Evolutionary conservation across 2,797 vertebrate species (phyloP), one percentile per base, ranked within the genome.

Genomic region (Lacerta viridis): DNA sequence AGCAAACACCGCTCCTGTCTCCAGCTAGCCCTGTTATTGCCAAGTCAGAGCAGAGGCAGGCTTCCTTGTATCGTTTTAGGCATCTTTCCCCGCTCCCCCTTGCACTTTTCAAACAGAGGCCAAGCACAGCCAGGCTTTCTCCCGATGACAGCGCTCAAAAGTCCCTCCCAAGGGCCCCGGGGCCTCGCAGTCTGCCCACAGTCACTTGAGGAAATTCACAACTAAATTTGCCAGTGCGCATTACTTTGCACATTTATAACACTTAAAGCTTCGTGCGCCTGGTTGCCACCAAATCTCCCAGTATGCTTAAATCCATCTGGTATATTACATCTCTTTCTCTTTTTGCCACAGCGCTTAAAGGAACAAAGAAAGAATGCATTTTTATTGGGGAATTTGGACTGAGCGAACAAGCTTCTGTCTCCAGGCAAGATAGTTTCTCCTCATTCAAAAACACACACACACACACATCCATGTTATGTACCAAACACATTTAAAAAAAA

Each of bases 271-370:
- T 43, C 25, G 20, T 23, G 8, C 72, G 8, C 15, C 46, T 25
- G 13, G 39, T 59, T n/a, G 33, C 43, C 75, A 39, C 87, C 33
- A 78, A 69, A 77, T 8, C 9, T n/a, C 80, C 29, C 17, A 76
- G 59, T 27, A 69, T 50, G 72, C 64, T 78, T 55, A 55, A 55
- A 41, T 41, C 46, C 43, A 88, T 55, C 71, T 78, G 87, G 18
- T 6, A 2, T 4, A 29, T 41, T 33, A 23, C 27, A 68, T 5
- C 17, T 68, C 80, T n/a, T 77, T 76, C 66, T 25, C 43, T 50
- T 10, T 39, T 59, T 18, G 27, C 6, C n/a, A 50, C 27, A 36
- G n/a, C 17, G 20, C 33, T 71, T 18, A 64, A 36, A 55, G 50
- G 15, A n/a, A 39, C 66, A 36, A 59, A 84, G 5, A 6, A 55